Percentiles rank a stretch among this genome's conserved stretches.
Conservation (phyloP, 2,797 vertebrate genomes). For the Epinephelus awoara region DNA sequence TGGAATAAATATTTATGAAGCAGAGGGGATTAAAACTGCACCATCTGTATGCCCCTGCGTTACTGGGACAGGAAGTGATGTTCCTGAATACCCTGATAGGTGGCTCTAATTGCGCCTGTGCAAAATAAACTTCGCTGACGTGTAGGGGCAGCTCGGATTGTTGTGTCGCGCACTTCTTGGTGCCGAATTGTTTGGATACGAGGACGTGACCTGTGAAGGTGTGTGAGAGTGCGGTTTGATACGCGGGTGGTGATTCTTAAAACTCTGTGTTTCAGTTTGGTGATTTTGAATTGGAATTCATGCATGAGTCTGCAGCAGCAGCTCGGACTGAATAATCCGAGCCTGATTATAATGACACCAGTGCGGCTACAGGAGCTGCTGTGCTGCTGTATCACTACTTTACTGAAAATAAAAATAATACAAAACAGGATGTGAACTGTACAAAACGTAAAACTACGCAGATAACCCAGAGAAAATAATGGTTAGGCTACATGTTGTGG, state of each 20-base stretch:
- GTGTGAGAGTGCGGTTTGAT: background rate
- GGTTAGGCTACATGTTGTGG: background rate
- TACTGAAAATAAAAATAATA: background rate
- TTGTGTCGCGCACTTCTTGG: background rate
- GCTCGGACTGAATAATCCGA: background rate
- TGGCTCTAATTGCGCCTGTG: slow-evolving; percentile 76
- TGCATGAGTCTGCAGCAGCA: background rate
- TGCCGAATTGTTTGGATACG: slow-evolving; percentile 26
- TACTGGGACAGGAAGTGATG: slow-evolving; percentile 77
- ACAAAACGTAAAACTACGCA: background rate
- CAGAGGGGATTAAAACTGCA: slow-evolving; percentile 74
- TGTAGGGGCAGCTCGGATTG: slow-evolving; percentile 3
- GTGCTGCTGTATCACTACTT: background rate
- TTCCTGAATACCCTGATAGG: slow-evolving; percentile 70
- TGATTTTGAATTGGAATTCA: background rate
- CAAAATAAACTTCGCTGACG: slow-evolving; percentile 61
- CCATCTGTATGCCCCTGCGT: slow-evolving; percentile 72
- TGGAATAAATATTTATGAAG: slow-evolving; percentile 76
- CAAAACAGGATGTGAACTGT: background rate
- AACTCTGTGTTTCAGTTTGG: background rate
- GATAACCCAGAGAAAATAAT: background rate
- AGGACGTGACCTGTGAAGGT: slow-evolving; percentile 52
- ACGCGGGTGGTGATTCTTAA: fast-evolving
- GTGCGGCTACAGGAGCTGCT: slow-evolving; percentile 16
- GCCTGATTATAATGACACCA: slow-evolving; percentile 7